A percentile compares a stretch with the other conserved stretches of the same genome.
Conservation (phyloP, 2,888 invertebrate species). For the Drosophila mettleri region DNA sequence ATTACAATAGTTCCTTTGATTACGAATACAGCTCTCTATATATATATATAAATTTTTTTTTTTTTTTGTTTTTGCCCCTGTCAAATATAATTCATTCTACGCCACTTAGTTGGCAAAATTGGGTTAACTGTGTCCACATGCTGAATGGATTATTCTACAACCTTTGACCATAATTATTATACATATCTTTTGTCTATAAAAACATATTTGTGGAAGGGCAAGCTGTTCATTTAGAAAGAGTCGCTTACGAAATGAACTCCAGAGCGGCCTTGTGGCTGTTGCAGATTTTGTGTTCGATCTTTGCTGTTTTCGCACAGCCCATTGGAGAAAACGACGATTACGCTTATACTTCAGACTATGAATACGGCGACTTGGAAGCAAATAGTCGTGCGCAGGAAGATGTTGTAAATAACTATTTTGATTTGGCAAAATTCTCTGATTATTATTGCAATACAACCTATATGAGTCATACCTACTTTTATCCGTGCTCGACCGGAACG, state of each 20-base stretch:
- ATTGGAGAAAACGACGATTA: background rate
- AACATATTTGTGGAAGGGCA: background rate
- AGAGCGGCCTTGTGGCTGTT: constrained; percentile 11
- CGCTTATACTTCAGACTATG: background rate
- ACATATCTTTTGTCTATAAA: constrained; percentile 38
- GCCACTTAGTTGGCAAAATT: constrained; percentile 9
- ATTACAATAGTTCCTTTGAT: constrained; percentile 25
- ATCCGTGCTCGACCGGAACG: background rate
- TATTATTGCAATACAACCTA: constrained; percentile 1
- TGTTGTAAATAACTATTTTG: too few relatives aligned
- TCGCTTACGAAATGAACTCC: constrained; percentile 26
- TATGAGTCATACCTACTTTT: background rate
- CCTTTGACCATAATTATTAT: background rate
- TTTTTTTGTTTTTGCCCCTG: background rate
- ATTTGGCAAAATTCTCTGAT: background rate
- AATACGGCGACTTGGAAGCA: background rate
- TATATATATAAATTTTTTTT: too few relatives aligned
- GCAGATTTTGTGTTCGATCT: constrained; percentile 16
- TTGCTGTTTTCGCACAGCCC: background rate
- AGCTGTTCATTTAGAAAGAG: constrained; percentile 9
- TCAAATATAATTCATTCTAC: background rate
- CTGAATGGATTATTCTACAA: background rate
- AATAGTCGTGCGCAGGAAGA: too few relatives aligned
- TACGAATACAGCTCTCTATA: background rate
- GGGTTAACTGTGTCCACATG: constrained; percentile 8